A percentile compares a stretch with the other conserved stretches of the same genome.
phyloP scores from a whole-genome alignment of 64 coral and sea anemone species.

The Platygyra sinensis region DNA sequence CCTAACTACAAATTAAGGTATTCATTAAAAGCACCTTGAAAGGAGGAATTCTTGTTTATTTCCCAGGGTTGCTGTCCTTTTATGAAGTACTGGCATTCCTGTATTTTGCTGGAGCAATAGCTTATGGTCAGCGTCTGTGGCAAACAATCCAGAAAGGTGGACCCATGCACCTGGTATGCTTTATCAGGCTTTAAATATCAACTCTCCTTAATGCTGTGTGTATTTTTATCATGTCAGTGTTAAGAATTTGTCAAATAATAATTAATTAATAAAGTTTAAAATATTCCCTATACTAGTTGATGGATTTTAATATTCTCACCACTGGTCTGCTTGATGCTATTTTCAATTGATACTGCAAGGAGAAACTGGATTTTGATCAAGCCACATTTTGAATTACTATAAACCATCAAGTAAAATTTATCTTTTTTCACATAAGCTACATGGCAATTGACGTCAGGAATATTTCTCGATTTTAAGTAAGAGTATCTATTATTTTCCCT shows the following conservation, averaged over 20 bases:
- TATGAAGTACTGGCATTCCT: conserved; percentile 88
- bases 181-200: not conserved
- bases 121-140: conserved; percentile 96
- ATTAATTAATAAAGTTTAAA: not conserved
- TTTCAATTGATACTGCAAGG: too few species aligned
- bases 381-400: too few species aligned
- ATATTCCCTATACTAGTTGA: too few species aligned
- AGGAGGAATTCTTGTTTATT: not conserved
- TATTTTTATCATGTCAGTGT: too few species aligned
- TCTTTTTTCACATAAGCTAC: too few species aligned
- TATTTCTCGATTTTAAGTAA: too few species aligned
- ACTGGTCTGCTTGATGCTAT: not conserved
- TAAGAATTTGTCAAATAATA: not conserved
- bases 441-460: too few species aligned
- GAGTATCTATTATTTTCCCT: too few species aligned
- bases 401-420: too few species aligned
- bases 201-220: not conserved
- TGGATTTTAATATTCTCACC: not conserved
- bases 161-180: conserved; percentile 92
- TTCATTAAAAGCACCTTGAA: not conserved
- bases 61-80: conserved; percentile 80
- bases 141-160: conserved; percentile 96
- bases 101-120: conserved; percentile 83
- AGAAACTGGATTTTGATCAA: not conserved
- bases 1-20: too few species aligned